Percentiles rank a stretch among this genome's conserved stretches.
phyloP scores from a whole-genome alignment of 2,797 vertebrate genomes.

The Pempheris klunzingeri region DNA sequence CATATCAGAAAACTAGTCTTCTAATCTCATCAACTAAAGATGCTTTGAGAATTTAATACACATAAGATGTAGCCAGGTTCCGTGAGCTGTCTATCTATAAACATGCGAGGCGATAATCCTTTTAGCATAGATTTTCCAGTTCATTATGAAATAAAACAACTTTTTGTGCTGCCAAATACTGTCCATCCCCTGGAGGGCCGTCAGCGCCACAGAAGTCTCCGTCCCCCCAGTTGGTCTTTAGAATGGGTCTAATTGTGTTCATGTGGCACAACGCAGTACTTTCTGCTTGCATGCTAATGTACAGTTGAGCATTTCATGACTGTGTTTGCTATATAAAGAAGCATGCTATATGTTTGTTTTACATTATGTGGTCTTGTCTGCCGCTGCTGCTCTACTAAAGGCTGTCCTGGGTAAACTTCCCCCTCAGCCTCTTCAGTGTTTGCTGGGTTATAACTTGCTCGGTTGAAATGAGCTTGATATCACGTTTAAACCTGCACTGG shows the following conservation, averaged over 20 bases:
- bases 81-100: not conserved
- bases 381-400: not conserved
- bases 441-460: not conserved
- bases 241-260: not conserved
- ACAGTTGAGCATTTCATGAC: too few relatives aligned
- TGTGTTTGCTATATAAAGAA: too few relatives aligned
- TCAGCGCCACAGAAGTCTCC: too few relatives aligned
- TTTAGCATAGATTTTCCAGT: not conserved
- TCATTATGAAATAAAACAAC: not conserved
- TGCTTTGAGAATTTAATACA: too few relatives aligned
- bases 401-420: not conserved
- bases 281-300: not conserved
- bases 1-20: not conserved
- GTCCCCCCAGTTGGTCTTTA: not conserved
- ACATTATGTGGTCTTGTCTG: not conserved
- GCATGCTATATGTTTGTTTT: too few relatives aligned
- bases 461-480: not conserved
- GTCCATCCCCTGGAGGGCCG: too few relatives aligned
- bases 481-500: not conserved
- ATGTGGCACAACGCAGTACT: not conserved
- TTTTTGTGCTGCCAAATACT: too few relatives aligned
- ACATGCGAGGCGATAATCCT: not conserved
- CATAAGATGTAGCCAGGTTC: not conserved
- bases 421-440: not conserved
- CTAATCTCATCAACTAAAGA: not conserved